These are phyloP conservation scores for Dendrophyllia cribrosa DNA, from an alignment of 64 coral and sea anemone genomes.

Conservation along the genomic window DNA sequence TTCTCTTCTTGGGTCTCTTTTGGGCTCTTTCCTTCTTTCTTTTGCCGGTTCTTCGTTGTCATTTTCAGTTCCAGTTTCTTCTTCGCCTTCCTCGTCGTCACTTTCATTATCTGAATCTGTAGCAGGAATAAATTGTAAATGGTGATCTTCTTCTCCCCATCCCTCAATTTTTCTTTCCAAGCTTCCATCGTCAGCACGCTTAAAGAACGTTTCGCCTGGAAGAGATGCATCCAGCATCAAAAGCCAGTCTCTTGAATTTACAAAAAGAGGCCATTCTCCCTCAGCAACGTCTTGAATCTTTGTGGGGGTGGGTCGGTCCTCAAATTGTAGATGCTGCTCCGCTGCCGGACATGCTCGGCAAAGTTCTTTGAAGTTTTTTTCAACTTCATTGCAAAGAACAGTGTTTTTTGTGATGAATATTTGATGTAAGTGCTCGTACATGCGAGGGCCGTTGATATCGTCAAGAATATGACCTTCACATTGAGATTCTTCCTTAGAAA, in stretches of 20 bases:
- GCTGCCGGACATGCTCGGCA: conserved; percentile 59
- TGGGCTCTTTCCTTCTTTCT: neutral
- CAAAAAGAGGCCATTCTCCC: conserved; percentile 82
- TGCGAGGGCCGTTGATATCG: neutral
- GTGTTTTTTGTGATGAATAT: conserved; percentile 96
- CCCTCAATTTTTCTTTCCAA: conserved; percentile 62
- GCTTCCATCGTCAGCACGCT: conserved; percentile 76
- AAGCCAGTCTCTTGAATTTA: conserved; percentile 82
- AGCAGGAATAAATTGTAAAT: conserved; percentile 37
- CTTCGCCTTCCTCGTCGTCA: conserved; percentile 34
- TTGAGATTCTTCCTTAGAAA: neutral
- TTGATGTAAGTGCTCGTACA: conserved; percentile 90
- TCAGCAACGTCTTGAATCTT: conserved; percentile 74
- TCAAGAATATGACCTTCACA: neutral
- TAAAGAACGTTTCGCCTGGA: conserved; percentile 68
- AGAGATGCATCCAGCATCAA: conserved; percentile 93
- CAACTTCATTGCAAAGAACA: conserved; percentile 90
- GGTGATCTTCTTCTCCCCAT: conserved; percentile 92
- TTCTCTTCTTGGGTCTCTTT: conserved; percentile 40
- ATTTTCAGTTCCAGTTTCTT: neutral
- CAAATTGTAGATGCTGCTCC: conserved; percentile 11
- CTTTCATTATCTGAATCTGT: conserved; percentile 15
- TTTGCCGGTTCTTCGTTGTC: neutral
- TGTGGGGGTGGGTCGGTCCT: conserved; percentile 27
- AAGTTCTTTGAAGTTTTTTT: conserved; percentile 92